Evolutionary conservation across 1,140 invertebrate species (phyloP).

Genomic region (Solenopsis invicta): DNA sequence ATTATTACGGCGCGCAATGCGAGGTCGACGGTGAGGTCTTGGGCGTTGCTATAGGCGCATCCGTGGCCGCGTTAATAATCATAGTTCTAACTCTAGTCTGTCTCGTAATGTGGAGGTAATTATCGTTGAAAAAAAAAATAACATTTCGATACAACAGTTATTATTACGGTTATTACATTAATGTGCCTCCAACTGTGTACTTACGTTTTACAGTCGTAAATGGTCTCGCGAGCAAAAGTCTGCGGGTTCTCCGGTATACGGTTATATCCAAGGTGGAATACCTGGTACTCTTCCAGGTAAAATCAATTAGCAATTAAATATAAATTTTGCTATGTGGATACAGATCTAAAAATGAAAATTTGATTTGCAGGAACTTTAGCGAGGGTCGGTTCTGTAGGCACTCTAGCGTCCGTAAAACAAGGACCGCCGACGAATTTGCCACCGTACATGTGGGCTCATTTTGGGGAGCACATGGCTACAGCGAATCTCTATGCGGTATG

Average conservation of each 20-base stretch:
- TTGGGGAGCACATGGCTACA: slow-evolving; percentile 94
- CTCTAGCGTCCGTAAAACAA: slow-evolving; percentile 88
- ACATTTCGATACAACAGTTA: not conserved
- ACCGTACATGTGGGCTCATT: slow-evolving; percentile 91
- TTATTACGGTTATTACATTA: not conserved
- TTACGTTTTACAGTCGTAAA: slow-evolving; percentile 89
- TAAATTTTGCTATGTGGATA: slow-evolving; percentile 2
- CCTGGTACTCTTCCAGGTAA: slow-evolving; percentile 84
- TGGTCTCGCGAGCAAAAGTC: slow-evolving; percentile 96
- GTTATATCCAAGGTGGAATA: slow-evolving; percentile 92
- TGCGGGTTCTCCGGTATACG: slow-evolving; percentile 93
- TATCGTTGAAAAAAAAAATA: not conserved
- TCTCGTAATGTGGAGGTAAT: slow-evolving; percentile 96
- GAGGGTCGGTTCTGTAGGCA: slow-evolving; percentile 86
- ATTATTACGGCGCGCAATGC: slow-evolving; percentile 95
- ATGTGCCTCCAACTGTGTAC: not conserved
- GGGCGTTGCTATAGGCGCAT: slow-evolving; percentile 95
- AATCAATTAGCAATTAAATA: not conserved
- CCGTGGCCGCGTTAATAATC: slow-evolving; percentile 94
- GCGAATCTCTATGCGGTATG: slow-evolving; percentile 94
- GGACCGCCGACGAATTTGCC: slow-evolving; percentile 84
- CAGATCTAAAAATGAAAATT: not conserved
- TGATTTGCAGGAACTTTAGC: slow-evolving; percentile 78
- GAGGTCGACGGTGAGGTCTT: slow-evolving; percentile 97
- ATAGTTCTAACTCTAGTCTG: slow-evolving; percentile 95